Conservation (phyloP, 64 coral and sea anemone species). For the Actinia tenebrosa region DNA sequence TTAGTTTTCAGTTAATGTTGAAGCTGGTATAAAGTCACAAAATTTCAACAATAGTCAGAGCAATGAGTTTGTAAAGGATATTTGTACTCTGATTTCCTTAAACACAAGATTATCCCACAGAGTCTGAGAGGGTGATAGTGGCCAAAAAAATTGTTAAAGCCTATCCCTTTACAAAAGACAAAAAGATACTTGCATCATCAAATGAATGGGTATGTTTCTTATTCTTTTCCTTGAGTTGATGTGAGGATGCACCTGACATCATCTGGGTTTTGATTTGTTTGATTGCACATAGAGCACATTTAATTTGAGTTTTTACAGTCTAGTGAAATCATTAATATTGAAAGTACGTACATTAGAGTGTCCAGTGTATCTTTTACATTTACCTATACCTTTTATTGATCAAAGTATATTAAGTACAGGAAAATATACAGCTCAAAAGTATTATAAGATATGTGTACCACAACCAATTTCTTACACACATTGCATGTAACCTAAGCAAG, state of each 20-base stretch:
- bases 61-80: constrained; percentile 6
- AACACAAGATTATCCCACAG: constrained; percentile 10
- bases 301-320: neutral
- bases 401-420: neutral
- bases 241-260: neutral
- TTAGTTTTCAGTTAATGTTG: constrained; percentile 14
- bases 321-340: neutral
- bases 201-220: constrained; percentile 11
- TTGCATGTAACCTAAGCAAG: neutral
- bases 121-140: neutral
- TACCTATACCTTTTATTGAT: neutral
- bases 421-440: neutral
- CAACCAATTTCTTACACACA: neutral
- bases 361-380: neutral
- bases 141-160: neutral
- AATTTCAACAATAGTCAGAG: neutral
- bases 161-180: neutral
- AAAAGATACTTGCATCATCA: neutral
- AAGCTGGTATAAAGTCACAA: neutral
- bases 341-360: neutral
- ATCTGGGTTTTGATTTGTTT: neutral
- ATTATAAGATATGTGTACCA: neutral
- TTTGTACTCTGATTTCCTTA: neutral
- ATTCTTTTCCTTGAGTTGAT: neutral
- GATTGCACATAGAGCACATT: neutral